These are phyloP conservation scores for Anguilla obscura DNA, from an alignment of 2,797 vertebrate species.

Conservation along the genomic window DNA sequence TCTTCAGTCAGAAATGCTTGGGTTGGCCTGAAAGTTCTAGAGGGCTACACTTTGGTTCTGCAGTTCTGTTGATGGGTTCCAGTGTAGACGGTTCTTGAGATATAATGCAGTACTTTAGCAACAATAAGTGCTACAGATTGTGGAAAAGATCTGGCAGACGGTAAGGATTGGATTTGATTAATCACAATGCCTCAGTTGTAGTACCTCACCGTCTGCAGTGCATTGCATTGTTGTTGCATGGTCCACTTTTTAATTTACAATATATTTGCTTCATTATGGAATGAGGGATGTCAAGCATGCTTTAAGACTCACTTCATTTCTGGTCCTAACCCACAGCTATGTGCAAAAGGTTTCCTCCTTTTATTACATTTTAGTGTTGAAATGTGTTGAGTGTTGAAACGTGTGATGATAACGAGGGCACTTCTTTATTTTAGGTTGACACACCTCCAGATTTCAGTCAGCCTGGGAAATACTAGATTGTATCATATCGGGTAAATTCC, in stretches of 20 bases:
- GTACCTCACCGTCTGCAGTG: not conserved
- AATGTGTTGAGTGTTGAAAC: not conserved
- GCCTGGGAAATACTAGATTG: not conserved
- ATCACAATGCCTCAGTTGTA: not conserved
- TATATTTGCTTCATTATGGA: not conserved
- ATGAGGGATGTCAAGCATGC: not conserved
- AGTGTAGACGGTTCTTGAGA: slow-evolving; percentile 30
- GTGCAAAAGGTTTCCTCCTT: not conserved
- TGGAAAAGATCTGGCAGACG: slow-evolving; percentile 44
- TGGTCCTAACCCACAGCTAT: not conserved
- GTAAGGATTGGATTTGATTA: slow-evolving; percentile 28
- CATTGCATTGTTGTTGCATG: not conserved
- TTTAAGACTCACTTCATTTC: not conserved
- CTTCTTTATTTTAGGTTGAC: slow-evolving; percentile 4
- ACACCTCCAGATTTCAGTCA: not conserved
- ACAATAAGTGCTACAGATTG: slow-evolving; percentile 41
- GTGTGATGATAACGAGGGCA: not conserved
- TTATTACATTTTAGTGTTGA: not conserved
- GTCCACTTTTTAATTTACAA: not conserved
- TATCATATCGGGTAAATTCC: not conserved
- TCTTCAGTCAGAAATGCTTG: not conserved
- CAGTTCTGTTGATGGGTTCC: slow-evolving; percentile 31
- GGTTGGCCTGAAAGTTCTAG: not conserved
- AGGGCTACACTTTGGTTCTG: not conserved
- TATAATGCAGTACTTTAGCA: slow-evolving; percentile 36